Evolutionary conservation across 2,113 vertebrate species (phyloP).

Genomic region (Craseonycteris thonglongyai): DNA sequence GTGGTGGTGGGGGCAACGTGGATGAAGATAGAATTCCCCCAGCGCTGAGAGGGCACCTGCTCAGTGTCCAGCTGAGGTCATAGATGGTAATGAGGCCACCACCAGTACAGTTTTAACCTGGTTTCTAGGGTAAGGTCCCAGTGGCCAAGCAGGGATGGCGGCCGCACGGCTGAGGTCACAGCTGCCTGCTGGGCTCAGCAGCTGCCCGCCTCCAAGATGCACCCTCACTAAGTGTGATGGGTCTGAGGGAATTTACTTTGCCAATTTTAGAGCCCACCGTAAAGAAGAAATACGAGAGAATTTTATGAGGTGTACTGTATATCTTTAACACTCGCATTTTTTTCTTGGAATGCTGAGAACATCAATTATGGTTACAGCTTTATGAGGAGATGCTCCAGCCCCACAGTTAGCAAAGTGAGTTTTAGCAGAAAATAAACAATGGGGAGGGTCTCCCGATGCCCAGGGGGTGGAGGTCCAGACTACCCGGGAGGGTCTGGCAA

Average conservation of each 20-base stretch:
- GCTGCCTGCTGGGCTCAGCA: fast-evolving
- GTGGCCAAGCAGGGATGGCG: fast-evolving
- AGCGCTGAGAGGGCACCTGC: background rate
- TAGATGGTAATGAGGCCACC: background rate
- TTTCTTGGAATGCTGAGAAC: conserved; percentile 61
- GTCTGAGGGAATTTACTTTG: conserved; percentile 71
- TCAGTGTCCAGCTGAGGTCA: fast-evolving
- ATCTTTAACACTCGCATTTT: conserved; percentile 60
- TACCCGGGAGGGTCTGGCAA: fast-evolving
- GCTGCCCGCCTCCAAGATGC: conserved; percentile 8
- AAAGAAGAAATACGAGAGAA: conserved; percentile 66
- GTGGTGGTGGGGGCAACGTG: fast-evolving
- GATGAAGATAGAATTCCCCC: background rate
- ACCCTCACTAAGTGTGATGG: conserved; percentile 41
- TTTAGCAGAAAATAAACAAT: background rate
- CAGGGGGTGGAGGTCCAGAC: fast-evolving
- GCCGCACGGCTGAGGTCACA: fast-evolving
- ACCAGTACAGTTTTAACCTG: fast-evolving
- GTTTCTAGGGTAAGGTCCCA: fast-evolving
- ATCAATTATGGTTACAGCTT: conserved; percentile 58
- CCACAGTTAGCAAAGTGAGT: background rate
- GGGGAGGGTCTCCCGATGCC: background rate
- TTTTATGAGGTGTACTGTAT: conserved; percentile 67
- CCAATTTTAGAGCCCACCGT: conserved; percentile 66
- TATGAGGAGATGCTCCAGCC: background rate